Evolutionary conservation across 2,888 invertebrate species (phyloP), one percentile per base, ranked within the genome.

Genomic region (Cheilosia soror): DNA sequence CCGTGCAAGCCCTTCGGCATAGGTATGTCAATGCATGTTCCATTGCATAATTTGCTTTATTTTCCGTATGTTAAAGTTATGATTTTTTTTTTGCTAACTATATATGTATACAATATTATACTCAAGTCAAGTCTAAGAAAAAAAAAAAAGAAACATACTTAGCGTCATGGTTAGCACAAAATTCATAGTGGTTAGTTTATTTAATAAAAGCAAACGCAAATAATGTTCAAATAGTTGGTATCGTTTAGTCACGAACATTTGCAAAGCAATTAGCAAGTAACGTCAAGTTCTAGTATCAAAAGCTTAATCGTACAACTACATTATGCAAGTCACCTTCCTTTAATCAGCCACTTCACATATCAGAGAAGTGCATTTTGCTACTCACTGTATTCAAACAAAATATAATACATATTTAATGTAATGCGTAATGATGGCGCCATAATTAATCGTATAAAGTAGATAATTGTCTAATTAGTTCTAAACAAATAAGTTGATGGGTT

Each of bases 1-100:
- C 90, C 92, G 0, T 94, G 95, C 65, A 97, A 97, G 93, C 95
- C 96, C 4, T 97, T 96, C 91, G 96, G 96, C 93, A 94, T 97
- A 89, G 96, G 97, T 97, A 94, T 94, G 96, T 93, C 88, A 49
- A 53, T 72, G 77, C 77, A 77, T 82, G 86, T 69, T 77, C 44
- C 63, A 37, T 27, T 37, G 9, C 15, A 7, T 4, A 9, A 15
- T 44, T 73, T 40, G 44, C 62, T 68, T 40, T 5, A 5, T 51
- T 73, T 42, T n/a, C 15, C 42, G 65, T 44, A 33, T 9, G 7
- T 47, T 47, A 13, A 20, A 42, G 15, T 42, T 55, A 40, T 31
- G 2, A 58, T 86, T 77, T 58, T 25, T 31, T 65, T 57, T 78
- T 73, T 65, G 57, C 76, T 77, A 44, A 62, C 53, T 31, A 71